Base-by-base conservation (phyloP, 2,888 invertebrate genomes). In the Philereme transversata region DNA sequence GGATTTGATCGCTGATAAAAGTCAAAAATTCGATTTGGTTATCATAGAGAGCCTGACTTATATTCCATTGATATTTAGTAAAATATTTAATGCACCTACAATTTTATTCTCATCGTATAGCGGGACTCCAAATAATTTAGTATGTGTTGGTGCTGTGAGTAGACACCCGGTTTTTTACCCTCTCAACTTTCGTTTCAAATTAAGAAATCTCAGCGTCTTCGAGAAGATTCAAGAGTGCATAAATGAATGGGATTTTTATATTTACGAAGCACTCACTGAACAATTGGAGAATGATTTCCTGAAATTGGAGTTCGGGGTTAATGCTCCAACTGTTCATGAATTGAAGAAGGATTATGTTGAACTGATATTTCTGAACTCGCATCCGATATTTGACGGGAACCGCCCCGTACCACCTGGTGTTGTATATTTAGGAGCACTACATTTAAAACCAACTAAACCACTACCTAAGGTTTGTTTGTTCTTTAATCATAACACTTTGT, bases 321-420 rank as follows among this genome's bases (percentile, higher is more conserved):
- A 75, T 36, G 59, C 69, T 0, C 78, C 81, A 0, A 68, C 71
- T 4, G 50, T 77, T 0, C 44, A 63, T 0, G 74, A 79, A 5
- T 60, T 83, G 45, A 68, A 22, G 3, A 22, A 70, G 9, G 63
- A 73, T 9, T 71, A 75, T 49, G 69, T 81, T 5, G 72, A 73
- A n/a, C 52, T 82, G 67, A 38, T 79, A 5, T 74, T 81, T 45
- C 40, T 78, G 34, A 80, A 80, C 62, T 40, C 69, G 0, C 68
- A 78, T 67, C 70, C 75, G 1, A 59, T 77, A 0, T 75, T 77
- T 47, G 75, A 66, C 10, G 66, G 72, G 4, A 81, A 78, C n/a
- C 63, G 79, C 35, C 77, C 82, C 0, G 73, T 79, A 1, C 77
- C 82, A 4, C 78, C 81, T 0, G 77, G 72, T 35, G 71, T 77